These are phyloP conservation scores for Potamarius usumacintae DNA, from an alignment of 2,113 vertebrate species.

Conservation along the genomic window DNA sequence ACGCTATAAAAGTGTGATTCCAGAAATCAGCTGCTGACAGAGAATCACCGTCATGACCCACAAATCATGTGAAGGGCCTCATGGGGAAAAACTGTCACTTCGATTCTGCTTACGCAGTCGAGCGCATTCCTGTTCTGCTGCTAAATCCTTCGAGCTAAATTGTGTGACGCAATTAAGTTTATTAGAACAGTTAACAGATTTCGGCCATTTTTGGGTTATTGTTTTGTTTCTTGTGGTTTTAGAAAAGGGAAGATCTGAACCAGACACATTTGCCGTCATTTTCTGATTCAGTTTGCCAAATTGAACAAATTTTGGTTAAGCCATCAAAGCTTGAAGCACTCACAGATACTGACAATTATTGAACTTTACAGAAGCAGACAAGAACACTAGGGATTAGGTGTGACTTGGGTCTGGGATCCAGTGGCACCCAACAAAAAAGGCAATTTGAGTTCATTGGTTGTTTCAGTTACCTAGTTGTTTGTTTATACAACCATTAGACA, in stretches of 20 bases:
- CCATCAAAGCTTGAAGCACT: constrained; percentile 11
- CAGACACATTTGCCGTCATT: no score
- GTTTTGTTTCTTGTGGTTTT: neutral
- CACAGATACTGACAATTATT: neutral
- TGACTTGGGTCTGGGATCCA: neutral
- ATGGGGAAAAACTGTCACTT: neutral
- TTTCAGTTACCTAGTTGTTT: neutral
- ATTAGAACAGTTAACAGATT: neutral
- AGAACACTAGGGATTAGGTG: neutral
- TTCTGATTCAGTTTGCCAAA: neutral
- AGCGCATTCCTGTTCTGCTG: neutral
- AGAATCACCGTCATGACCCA: constrained; percentile 16
- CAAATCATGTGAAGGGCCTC: neutral
- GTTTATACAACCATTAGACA: neutral
- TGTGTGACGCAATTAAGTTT: neutral
- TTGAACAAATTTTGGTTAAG: neutral
- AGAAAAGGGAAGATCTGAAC: neutral
- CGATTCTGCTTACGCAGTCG: neutral
- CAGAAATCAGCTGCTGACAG: constrained; percentile 32
- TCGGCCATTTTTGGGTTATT: neutral
- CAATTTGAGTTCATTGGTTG: neutral
- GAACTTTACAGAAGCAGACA: neutral
- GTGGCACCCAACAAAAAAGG: neutral
- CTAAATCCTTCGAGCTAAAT: neutral
- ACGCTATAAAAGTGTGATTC: constrained; percentile 54